phyloP scores from a whole-genome alignment of 2,888 invertebrate species.

The Drosophila austrosaltans region DNA sequence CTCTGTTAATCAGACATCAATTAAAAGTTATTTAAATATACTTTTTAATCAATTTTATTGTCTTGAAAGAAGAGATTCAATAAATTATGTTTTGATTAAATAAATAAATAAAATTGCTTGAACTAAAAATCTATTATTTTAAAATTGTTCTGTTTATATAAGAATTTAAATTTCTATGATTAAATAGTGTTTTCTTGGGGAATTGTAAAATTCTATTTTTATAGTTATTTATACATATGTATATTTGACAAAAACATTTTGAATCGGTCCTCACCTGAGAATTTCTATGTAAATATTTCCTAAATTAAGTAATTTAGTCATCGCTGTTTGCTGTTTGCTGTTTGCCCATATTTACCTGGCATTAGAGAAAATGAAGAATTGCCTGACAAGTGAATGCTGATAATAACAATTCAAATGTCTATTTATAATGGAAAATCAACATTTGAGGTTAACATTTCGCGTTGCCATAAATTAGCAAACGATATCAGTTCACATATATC shows the following conservation, averaged over 20 bases:
- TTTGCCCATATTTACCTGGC: constrained; percentile 11
- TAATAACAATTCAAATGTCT: background rate
- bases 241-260: constrained; percentile 26
- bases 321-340: constrained; percentile 13
- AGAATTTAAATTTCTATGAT: constrained; percentile 11
- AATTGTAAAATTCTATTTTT: constrained; percentile 31
- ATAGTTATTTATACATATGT: constrained; percentile 8
- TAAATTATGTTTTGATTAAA: too few species aligned
- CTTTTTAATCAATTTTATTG: too few species aligned
- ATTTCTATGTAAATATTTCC: constrained; percentile 29
- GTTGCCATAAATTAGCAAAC: constrained; percentile 14
- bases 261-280: constrained; percentile 35
- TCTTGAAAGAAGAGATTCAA: too few species aligned
- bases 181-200: constrained; percentile 7
- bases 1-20: too few species aligned
- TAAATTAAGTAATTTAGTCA: constrained; percentile 25
- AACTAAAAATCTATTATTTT: too few species aligned
- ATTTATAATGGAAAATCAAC: background rate
- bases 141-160: background rate
- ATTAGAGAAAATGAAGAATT: constrained; percentile 16
- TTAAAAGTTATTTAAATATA: too few species aligned
- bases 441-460: constrained; percentile 2
- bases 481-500: background rate
- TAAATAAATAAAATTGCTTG: too few species aligned
- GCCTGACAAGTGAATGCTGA: constrained; percentile 16